Evolutionary conservation across 2,888 invertebrate species (phyloP).

Genomic region (Monochamus alternatus): DNA sequence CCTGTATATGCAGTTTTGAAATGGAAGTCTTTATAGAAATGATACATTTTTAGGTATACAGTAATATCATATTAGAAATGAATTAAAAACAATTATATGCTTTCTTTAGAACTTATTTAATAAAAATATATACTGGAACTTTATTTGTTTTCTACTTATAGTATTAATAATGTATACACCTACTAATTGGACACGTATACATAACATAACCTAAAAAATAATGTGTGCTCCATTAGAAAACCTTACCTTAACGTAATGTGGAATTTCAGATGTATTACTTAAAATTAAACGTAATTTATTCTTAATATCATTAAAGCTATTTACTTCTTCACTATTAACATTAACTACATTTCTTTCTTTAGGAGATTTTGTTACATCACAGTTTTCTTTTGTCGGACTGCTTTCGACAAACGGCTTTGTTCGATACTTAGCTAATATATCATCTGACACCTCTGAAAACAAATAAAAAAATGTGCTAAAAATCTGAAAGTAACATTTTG

Average conservation of each 20-base stretch:
- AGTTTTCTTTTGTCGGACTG: slow-evolving; percentile 57
- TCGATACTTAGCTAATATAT: slow-evolving; percentile 95
- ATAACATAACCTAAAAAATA: no score
- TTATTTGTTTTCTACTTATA: no score
- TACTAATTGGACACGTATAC: no score
- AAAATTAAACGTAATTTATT: slow-evolving; percentile 92
- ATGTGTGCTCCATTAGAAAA: background rate
- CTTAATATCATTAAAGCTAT: slow-evolving; percentile 80
- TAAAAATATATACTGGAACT: no score
- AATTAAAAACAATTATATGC: no score
- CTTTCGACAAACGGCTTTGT: slow-evolving; percentile 60
- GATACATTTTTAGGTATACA: no score
- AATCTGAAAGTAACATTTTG: background rate
- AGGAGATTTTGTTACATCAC: slow-evolving; percentile 66
- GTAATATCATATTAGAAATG: no score
- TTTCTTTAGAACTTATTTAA: no score
- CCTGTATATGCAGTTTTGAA: no score
- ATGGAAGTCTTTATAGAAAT: no score
- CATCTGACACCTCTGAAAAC: slow-evolving; percentile 85
- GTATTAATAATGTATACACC: no score
- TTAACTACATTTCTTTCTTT: slow-evolving; percentile 65
- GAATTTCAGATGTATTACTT: slow-evolving; percentile 86
- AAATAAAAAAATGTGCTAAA: slow-evolving; percentile 34
- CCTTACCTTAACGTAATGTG: slow-evolving; percentile 66
- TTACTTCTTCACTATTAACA: slow-evolving; percentile 73